These are phyloP conservation scores for Condylura cristata DNA, from an alignment of 2,113 vertebrate species.

Conservation along the genomic window DNA sequence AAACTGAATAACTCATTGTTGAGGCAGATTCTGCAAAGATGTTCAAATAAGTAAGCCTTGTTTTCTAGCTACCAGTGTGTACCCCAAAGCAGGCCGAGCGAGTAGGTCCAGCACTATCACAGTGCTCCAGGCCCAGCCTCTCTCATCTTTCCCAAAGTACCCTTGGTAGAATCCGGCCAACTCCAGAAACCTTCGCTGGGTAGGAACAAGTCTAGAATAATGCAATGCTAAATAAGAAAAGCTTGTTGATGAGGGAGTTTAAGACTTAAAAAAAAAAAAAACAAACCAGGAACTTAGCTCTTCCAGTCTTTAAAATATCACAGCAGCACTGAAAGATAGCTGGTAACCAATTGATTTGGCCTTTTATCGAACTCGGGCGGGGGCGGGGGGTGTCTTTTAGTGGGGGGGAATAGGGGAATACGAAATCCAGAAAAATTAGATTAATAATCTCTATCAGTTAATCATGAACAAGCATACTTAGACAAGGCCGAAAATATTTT, in stretches of 20 bases:
- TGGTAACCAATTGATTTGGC: neutral
- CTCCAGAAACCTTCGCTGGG: rapidly evolving
- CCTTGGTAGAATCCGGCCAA: neutral
- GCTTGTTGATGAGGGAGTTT: neutral
- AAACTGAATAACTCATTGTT: neutral
- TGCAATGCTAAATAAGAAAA: neutral
- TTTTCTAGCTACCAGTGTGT: neutral
- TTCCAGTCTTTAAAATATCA: neutral
- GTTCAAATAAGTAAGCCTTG: neutral
- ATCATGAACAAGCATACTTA: conserved; percentile 6
- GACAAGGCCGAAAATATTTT: neutral
- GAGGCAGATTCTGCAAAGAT: neutral
- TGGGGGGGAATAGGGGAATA: neutral
- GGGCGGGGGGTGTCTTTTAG: neutral
- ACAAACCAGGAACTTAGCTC: neutral
- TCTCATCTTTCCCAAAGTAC: neutral
- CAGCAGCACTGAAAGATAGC: neutral
- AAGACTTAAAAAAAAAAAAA: conserved; percentile 10
- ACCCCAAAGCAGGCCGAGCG: neutral
- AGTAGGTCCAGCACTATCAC: neutral
- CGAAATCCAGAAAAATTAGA: conserved; percentile 20
- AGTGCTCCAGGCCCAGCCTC: neutral
- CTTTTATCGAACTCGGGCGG: neutral
- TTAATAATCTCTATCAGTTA: neutral
- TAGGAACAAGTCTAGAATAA: neutral